Evolutionary conservation across 2,113 vertebrate genomes (phyloP), one percentile per base, ranked within the genome.

Genomic region (Microcebus jonahi): DNA sequence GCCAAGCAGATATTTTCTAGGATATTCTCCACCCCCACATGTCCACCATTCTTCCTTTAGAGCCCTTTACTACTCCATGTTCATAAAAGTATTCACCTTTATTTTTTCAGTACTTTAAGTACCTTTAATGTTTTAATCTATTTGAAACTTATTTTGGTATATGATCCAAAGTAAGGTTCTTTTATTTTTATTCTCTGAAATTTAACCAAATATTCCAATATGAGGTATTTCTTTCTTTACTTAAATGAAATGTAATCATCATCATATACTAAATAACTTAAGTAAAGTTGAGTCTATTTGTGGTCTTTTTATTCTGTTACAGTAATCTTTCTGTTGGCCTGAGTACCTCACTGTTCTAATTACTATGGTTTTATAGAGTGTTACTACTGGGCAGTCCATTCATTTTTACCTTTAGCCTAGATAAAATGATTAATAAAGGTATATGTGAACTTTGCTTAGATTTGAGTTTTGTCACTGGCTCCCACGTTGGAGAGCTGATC

Each of bases 401-500:
- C 10, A 10, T 79, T 96, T 95, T 85, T 36, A 87, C 20, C 21
- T 53, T 29, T 83, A 82, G n/a, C 70, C n/a, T 67, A 21, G 55
- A 57, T 63, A 55, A 48, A 63, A 42, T 83, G 50, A 77, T 73
- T 8, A 65, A 0, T 98, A 91, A 92, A 83, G 27, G 57, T 21
- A 2, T 65, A 3, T 83, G 42, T 85, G 90, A 91, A 88, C 61
- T 97, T 21, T 96, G 71, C 86, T 89, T 97, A 99, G 99, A 99
- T 93, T 90, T 98, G 68, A 97, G 98, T 90, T 99, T 99, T 90
- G 99, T 99, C 75, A 99, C 99, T 10, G 99, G 99, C 57, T 99
- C 99, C 92, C 99, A 99, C 0, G 96, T 99, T 0, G 99, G 99
- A 20, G 99, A 99, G 97, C 94, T 99, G 97, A 99, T 99, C 96